Base-by-base conservation (phyloP, 2,888 invertebrate genomes). In the Agriopis aurantiaria region DNA sequence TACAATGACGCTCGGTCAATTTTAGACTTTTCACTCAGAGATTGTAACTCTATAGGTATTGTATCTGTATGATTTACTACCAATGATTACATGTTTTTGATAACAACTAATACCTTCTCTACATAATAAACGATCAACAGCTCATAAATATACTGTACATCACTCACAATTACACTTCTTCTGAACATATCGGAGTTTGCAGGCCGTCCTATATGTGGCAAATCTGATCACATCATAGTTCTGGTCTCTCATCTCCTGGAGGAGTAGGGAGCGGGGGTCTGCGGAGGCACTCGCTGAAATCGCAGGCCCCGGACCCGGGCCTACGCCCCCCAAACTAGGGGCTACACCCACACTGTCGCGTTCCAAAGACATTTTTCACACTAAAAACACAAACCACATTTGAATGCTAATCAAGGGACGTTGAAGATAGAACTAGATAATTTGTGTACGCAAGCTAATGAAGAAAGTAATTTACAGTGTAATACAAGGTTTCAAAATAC, bases 191-290 rank as follows among this genome's bases (percentile, higher is more conserved):
- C 99, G 96, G 67, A 99, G 95, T 91, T 99, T 99, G 87, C 98
- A 99, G 9, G 99, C 99, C 5, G 99, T 99, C 76, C 99, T 96
- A 91, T 99, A 99, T 1, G 99, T 99, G 57, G 99, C 98, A 92
- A 99, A 99, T 82, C 99, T 96, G 85, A 99, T 99, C 75, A 98
- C 96, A 92, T 99, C 99, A 88, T 98, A 99, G 91, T 98, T 98
- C 90, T 98, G 98, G 80, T 97, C 96, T 77, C 98, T 96, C 96
- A 98, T 96, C 91, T 98, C 98, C 87, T 98, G 97, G 75, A 97
- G 92, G 68, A 98, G 95, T 82, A 97, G 97, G 71, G 97, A 95
- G 71, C 97, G 95, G 78, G 96, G 96, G 91, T 97, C 97, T 51
- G 93, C 83, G 56, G 90, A 82, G 4, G 84, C 75, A 1, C 82